Evolutionary conservation across 2,888 invertebrate genomes (phyloP), one percentile per base, ranked within the genome.

Genomic region (Galerucella nymphaeae): DNA sequence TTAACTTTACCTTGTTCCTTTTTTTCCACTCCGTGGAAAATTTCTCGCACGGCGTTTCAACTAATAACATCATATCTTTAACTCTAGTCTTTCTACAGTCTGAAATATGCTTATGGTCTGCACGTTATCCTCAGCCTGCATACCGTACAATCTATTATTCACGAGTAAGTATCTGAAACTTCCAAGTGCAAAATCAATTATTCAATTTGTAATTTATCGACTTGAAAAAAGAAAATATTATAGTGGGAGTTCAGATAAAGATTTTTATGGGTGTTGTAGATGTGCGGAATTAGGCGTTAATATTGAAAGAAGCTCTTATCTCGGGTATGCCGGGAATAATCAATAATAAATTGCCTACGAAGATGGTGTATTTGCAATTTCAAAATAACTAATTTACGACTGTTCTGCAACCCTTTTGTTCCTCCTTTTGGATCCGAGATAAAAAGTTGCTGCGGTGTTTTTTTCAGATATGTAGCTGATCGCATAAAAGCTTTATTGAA

Each of bases 151-250:
- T 58, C 30, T 30, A 58, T 71, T 73, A 73, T 73, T 73, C 50
- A 71, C 55, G 58, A 30, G 58, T 42, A 16, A 66, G 63, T 68
- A 68, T 53, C 64, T 58, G 23, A 48, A 73, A 73, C 59, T 61
- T 63, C 69, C 68, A 14, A 63, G 66, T 71, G 67, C 53, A 63
- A 23, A 59, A 63, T 75, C 16, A 70, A 75, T 75, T 65, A 75
- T 75, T 75, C 66, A 72, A 70, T 72, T 66, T 30, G 70, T 68
- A 72, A 75, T 72, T 74, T 68, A 71, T 71, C 55, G 66, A 41
- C 61, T 4, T 38, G 67, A 67, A 63, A 62, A 50, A 45, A 14
- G 14, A 65, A 58, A 74, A n/a, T n/a, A n/a, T n/a, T 67, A 65
- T 69, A 68, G 68, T 69, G 62, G 18, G 61, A 66, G 61, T 64